Evolutionary conservation across 2,888 invertebrate species (phyloP).

Genomic region (Catocala nupta): DNA sequence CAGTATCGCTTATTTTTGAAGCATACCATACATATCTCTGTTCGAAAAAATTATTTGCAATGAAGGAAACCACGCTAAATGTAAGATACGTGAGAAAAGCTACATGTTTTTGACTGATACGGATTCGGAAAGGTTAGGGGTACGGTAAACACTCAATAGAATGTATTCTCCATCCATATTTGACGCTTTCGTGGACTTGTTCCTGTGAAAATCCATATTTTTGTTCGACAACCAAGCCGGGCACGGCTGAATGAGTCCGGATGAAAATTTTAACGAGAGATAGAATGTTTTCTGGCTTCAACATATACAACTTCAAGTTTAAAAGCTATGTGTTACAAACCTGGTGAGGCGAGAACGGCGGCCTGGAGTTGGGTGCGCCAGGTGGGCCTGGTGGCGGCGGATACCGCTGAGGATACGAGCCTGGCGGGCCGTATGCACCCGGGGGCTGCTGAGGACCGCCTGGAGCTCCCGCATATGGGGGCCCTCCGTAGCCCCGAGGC

Average conservation of each 20-base stretch:
- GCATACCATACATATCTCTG: too few relatives aligned
- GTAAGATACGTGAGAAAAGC: too few relatives aligned
- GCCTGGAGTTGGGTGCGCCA: slow-evolving; percentile 80
- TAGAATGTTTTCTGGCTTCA: too few relatives aligned
- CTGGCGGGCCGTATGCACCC: slow-evolving; percentile 85
- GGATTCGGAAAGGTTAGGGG: neutral
- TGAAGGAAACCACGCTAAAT: too few relatives aligned
- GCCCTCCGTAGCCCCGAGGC: slow-evolving; percentile 82
- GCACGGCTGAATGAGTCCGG: too few relatives aligned
- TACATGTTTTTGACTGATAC: too few relatives aligned
- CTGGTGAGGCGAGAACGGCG: slow-evolving; percentile 84
- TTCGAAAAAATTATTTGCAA: too few relatives aligned
- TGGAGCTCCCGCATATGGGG: slow-evolving; percentile 83
- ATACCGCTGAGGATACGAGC: slow-evolving; percentile 87
- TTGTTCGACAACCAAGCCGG: too few relatives aligned
- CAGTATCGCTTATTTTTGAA: too few relatives aligned
- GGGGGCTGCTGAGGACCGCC: slow-evolving; percentile 83
- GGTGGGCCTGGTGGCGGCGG: slow-evolving; percentile 80
- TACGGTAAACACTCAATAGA: neutral
- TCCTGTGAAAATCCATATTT: neutral
- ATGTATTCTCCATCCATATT: neutral
- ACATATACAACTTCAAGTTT: neutral
- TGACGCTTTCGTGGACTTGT: slow-evolving; percentile 10
- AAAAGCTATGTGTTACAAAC: slow-evolving; percentile 55
- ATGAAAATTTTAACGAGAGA: too few relatives aligned